Percentiles rank a stretch among this genome's conserved stretches.
Conservation (phyloP, 2,888 invertebrate genomes). For the Masnerella sp. region DNA sequence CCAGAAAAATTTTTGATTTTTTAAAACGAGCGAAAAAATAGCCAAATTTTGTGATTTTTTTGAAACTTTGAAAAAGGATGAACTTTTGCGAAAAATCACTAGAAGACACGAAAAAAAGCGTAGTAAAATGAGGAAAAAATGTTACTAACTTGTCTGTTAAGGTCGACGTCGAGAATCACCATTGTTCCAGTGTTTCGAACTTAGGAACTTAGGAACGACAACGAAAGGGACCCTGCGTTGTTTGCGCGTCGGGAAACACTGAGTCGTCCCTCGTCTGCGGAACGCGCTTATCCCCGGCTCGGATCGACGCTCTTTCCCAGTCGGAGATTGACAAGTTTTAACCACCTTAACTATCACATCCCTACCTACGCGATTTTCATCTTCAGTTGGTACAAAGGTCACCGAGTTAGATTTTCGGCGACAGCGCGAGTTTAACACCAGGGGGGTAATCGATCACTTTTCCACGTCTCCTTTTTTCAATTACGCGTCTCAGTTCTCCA, state of each 20-base stretch:
- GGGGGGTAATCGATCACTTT: too few species aligned
- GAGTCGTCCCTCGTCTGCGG: conserved; percentile 37
- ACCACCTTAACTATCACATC: conserved; percentile 34
- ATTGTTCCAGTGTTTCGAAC: conserved; percentile 1
- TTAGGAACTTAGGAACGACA: neutral
- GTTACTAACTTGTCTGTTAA: conserved; percentile 13
- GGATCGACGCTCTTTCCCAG: conserved; percentile 39
- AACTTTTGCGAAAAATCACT: neutral
- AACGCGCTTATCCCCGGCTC: conserved; percentile 38
- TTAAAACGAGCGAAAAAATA: too few species aligned
- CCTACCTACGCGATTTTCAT: too few species aligned
- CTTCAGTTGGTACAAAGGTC: too few species aligned
- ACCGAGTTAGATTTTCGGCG: too few species aligned
- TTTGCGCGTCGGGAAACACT: conserved; percentile 41
- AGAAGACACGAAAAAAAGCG: neutral
- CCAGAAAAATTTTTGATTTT: too few species aligned
- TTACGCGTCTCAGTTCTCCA: too few species aligned
- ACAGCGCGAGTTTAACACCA: too few species aligned
- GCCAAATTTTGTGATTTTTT: too few species aligned
- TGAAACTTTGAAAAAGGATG: too few species aligned
- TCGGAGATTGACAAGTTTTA: conserved; percentile 39
- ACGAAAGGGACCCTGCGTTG: conserved; percentile 11
- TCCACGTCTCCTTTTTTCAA: too few species aligned
- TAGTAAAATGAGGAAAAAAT: neutral
- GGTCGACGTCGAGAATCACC: conserved; percentile 24